These are phyloP conservation scores for Ceraclea dissimilis DNA, from an alignment of 2,888 invertebrate genomes.

Conservation along the genomic window DNA sequence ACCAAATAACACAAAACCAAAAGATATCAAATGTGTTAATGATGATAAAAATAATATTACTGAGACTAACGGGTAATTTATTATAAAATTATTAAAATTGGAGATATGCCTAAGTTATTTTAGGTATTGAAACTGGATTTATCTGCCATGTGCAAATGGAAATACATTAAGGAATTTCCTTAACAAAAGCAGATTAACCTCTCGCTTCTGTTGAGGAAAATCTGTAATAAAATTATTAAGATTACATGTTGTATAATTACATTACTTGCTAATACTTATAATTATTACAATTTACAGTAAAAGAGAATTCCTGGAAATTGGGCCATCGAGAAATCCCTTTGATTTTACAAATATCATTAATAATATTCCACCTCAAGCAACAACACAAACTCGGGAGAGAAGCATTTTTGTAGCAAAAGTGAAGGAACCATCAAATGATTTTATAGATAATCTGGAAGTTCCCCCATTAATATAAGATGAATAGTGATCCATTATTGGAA, in stretches of 20 bases:
- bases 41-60: not conserved
- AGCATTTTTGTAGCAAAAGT: conserved; percentile 31
- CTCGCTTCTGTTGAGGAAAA: too few species aligned
- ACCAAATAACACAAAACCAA: not conserved
- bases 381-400: not conserved
- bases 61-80: not conserved
- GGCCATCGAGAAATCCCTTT: conserved; percentile 42
- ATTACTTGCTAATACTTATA: too few species aligned
- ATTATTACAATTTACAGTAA: conserved; percentile 27
- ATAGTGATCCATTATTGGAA: conserved; percentile 4
- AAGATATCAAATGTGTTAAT: too few species aligned
- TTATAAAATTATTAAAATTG: not conserved
- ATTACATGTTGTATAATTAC: too few species aligned
- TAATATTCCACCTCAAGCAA: not conserved
- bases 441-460: conserved; percentile 54
- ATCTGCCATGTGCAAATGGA: too few species aligned
- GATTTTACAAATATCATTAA: conserved; percentile 32
- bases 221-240: too few species aligned
- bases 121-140: too few species aligned
- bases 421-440: conserved; percentile 39
- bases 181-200: too few species aligned
- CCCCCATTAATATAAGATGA: conserved; percentile 53
- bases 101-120: too few species aligned
- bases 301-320: conserved; percentile 58
- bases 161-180: too few species aligned